Evolutionary conservation across 2,888 invertebrate species (phyloP), one percentile per base, ranked within the genome.

Genomic region (Parnassius glacialis): DNA sequence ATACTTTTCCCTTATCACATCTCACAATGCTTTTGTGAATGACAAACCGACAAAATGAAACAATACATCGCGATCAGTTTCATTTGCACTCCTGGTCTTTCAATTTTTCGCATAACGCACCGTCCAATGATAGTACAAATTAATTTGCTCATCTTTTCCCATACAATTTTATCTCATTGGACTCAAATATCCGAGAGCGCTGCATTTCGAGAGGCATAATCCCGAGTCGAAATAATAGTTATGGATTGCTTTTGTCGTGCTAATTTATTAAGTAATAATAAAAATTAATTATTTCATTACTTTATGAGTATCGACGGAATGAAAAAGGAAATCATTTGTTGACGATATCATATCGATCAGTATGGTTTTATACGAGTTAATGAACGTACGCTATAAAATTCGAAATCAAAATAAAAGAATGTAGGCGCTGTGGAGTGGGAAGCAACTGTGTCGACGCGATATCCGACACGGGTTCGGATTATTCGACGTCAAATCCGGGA

Each of bases 381-480:
- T 71, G 72, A 76, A 84, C 81, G 80, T 81, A 78, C 69, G 75
- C 70, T 65, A 72, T 79, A 72, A 83, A 87, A 84, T 82, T 79
- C 78, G 73, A 82, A 87, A 87, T 89, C 88, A 83, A 87, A 90
- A 87, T 79, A 84, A 71, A 65, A 70, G 70, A 64, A 81, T 79
- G 76, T 80, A 82, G 85, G 41, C 56, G 52, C 2, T 41, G 11
- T 16, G 16, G 54, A 79, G 80, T 79, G 83, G 81, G 76, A 83
- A 81, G 81, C 83, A 83, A 85, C 75, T 90, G 90, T 90, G 90
- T 86, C 87, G 90, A 87, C 93, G 93, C 92, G 93, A 93, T 92
- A 92, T 92, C 92, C 93, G 91, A 93, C 93, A 93, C 92, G 93
- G 93, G 93, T 92, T 81, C 90, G 93, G 93, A 93, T 93, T 93